These are phyloP conservation scores for Eupithecia inturbata DNA, from an alignment of 2,888 invertebrate genomes.

Conservation along the genomic window DNA sequence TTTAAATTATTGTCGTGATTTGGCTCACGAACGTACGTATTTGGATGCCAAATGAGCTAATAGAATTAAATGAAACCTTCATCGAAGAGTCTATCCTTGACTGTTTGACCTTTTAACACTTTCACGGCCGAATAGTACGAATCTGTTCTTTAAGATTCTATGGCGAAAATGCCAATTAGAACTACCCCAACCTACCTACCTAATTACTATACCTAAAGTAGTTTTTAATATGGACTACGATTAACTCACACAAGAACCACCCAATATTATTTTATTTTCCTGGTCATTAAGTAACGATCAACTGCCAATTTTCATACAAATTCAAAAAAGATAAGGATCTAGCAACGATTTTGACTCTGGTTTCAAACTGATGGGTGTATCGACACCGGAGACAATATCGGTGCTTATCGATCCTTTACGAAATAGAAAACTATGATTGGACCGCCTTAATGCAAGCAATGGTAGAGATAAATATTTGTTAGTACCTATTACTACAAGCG, in stretches of 20 bases:
- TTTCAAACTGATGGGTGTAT: background rate
- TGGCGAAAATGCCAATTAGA: background rate
- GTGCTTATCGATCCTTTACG: background rate
- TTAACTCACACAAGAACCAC: background rate
- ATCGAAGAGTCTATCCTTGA: background rate
- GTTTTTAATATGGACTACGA: background rate
- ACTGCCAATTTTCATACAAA: background rate
- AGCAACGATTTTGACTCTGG: background rate
- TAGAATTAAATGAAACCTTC: slow-evolving; percentile 6
- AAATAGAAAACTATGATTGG: background rate
- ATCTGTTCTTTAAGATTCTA: background rate
- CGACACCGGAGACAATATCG: background rate
- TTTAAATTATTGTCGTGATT: slow-evolving; percentile 1
- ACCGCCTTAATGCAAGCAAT: background rate
- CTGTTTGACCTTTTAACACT: background rate
- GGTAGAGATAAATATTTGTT: too few relatives aligned
- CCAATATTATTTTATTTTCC: background rate
- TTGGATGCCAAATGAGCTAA: background rate
- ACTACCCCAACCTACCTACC: background rate
- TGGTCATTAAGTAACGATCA: too few relatives aligned
- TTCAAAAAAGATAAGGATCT: background rate
- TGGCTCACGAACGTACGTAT: background rate
- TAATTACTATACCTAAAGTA: background rate
- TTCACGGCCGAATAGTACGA: background rate
- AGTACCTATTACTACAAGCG: too few relatives aligned